These are phyloP conservation scores for Pelosia muscerda DNA, from an alignment of 2,888 invertebrate species.

Conservation along the genomic window DNA sequence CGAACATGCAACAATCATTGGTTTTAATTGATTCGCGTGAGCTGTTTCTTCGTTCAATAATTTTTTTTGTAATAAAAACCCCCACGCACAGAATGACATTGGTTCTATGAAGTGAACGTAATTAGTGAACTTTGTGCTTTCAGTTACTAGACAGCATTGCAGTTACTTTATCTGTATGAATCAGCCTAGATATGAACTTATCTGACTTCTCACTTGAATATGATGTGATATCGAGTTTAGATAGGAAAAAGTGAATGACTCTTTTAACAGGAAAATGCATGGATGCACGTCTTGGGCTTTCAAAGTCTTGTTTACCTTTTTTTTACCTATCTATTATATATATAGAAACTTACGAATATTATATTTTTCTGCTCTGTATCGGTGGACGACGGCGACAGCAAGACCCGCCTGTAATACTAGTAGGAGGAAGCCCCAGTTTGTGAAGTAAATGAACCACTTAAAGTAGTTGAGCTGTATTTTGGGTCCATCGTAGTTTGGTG, in stretches of 20 bases:
- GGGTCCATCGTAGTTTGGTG: slow-evolving; percentile 70
- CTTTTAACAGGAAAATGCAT: no score
- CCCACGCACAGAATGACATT: slow-evolving; percentile 71
- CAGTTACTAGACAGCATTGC: background rate
- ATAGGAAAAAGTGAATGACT: no score
- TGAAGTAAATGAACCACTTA: slow-evolving; percentile 91
- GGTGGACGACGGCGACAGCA: slow-evolving; percentile 82
- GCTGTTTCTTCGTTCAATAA: slow-evolving; percentile 56
- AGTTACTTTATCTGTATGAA: background rate
- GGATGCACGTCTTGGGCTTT: no score
- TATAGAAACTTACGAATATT: slow-evolving; percentile 68
- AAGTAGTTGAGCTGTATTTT: slow-evolving; percentile 76
- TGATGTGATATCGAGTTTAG: no score
- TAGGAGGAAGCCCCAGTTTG: slow-evolving; percentile 90
- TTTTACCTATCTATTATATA: no score
- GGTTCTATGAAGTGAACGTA: slow-evolving; percentile 21
- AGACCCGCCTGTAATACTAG: slow-evolving; percentile 87
- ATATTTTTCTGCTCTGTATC: slow-evolving; percentile 72
- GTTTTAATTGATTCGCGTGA: slow-evolving; percentile 72
- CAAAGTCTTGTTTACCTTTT: no score
- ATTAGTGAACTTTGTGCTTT: background rate
- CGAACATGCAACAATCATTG: slow-evolving; percentile 66
- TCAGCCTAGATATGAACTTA: background rate
- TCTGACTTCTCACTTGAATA: background rate
- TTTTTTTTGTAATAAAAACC: slow-evolving; percentile 58